Conservation (phyloP, 2,797 vertebrate species). For the Mycteria americana region DNA sequence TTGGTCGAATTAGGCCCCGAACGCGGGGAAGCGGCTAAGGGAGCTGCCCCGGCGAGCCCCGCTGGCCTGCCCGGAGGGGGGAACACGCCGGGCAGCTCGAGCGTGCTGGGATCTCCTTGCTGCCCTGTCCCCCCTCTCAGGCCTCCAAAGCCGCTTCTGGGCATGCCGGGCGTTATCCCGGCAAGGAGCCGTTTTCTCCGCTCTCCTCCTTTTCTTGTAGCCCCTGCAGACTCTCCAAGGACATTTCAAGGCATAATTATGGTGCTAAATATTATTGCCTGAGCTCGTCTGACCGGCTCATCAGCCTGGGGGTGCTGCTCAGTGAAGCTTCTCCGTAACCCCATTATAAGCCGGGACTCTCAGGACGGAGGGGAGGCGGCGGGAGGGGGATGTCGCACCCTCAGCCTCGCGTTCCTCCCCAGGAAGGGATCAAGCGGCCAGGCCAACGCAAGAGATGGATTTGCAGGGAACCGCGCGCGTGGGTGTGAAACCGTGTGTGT, state of each 20-base stretch:
- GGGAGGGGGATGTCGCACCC: neutral
- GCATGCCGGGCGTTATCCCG: neutral
- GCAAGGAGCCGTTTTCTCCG: neutral
- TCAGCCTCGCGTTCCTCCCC: neutral
- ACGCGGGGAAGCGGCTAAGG: constrained; percentile 20
- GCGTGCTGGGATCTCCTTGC: neutral
- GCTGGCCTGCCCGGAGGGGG: neutral
- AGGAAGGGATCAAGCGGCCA: neutral
- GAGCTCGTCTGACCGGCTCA: accelerated
- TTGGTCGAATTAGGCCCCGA: constrained; percentile 54
- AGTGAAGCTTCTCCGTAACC: neutral
- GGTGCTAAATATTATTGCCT: neutral
- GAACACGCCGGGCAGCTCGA: neutral
- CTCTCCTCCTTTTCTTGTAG: neutral
- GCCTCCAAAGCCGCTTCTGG: neutral
- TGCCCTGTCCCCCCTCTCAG: no score
- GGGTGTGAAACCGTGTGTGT: neutral
- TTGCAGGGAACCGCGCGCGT: neutral
- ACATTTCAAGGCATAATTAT: neutral
- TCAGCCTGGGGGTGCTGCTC: neutral
- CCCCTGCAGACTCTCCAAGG: constrained; percentile 2
- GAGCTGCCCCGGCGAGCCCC: neutral
- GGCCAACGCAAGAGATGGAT: neutral
- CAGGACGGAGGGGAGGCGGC: accelerated
- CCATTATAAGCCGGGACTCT: neutral